Conservation (phyloP, 2,113 vertebrate genomes). For the Xiphophorus couchianus region DNA sequence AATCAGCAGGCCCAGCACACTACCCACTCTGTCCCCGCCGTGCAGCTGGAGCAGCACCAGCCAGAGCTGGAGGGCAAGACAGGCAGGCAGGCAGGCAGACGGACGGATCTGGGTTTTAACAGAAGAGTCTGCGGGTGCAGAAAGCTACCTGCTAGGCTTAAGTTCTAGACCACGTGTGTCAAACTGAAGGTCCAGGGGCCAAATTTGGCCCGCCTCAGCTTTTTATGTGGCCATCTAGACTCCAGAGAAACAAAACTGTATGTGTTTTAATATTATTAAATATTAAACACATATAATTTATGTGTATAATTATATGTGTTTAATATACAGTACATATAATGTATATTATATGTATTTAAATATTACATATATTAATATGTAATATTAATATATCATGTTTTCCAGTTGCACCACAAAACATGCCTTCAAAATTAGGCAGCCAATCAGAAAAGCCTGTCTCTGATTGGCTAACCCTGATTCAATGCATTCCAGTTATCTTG, state of each 20-base stretch:
- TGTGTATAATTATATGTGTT: too few species aligned
- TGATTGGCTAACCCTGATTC: conserved; percentile 65
- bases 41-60: conserved; percentile 73
- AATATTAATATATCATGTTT: conserved; percentile 2
- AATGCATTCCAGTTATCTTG: conserved; percentile 75
- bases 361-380: too few species aligned
- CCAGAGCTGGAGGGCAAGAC: conserved; percentile 79
- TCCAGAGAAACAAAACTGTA: too few species aligned
- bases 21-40: conserved; percentile 82
- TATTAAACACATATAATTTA: too few species aligned
- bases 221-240: too few species aligned
- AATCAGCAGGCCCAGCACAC: conserved; percentile 84
- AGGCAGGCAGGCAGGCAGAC: conserved; percentile 65
- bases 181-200: too few species aligned
- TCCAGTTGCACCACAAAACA: conserved; percentile 54
- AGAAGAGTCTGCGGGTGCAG: conserved; percentile 64
- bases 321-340: too few species aligned
- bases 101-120: conserved; percentile 71
- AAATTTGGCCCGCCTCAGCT: too few species aligned
- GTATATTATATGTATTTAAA: too few species aligned
- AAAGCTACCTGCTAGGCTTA: conserved; percentile 19
- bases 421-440: conserved; percentile 1
- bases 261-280: too few species aligned
- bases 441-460: conserved; percentile 38
- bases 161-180: background rate